Evolutionary conservation across 2,113 vertebrate species (phyloP).

Genomic region (Eulemur rufifrons): DNA sequence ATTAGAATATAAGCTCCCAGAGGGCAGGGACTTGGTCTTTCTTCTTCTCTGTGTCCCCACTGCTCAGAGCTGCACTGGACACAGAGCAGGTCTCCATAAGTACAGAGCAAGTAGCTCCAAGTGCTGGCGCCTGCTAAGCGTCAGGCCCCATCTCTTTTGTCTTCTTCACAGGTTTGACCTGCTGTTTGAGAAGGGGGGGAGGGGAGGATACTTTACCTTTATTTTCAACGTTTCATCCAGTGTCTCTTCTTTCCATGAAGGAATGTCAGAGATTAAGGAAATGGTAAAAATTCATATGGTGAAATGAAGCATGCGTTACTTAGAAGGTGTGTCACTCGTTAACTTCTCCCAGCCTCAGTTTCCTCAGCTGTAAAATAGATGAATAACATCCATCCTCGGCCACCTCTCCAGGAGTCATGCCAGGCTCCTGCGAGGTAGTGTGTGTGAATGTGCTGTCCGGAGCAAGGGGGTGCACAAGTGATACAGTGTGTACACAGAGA

Average conservation of each 20-base stretch:
- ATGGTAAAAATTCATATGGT: background rate
- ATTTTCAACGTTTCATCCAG: background rate
- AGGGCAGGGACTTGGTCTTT: background rate
- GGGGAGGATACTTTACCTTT: background rate
- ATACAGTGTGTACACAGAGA: background rate
- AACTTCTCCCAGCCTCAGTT: background rate
- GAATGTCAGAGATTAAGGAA: background rate
- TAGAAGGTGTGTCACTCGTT: fast-evolving
- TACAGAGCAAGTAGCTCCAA: background rate
- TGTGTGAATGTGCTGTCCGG: fast-evolving
- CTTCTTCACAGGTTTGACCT: background rate
- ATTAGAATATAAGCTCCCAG: background rate
- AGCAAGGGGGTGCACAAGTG: background rate
- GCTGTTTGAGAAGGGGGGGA: background rate
- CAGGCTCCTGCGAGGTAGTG: background rate
- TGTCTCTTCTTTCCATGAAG: background rate
- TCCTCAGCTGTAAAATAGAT: background rate
- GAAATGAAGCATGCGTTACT: background rate
- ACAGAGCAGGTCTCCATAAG: background rate
- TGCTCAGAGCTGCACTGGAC: background rate
- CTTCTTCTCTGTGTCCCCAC: background rate
- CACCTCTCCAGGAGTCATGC: background rate
- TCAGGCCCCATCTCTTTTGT: background rate
- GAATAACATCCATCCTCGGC: background rate
- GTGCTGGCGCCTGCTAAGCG: too few relatives aligned